These are phyloP conservation scores for Eurosta solidaginis DNA, from an alignment of 1,140 invertebrate genomes.

Conservation along the genomic window DNA sequence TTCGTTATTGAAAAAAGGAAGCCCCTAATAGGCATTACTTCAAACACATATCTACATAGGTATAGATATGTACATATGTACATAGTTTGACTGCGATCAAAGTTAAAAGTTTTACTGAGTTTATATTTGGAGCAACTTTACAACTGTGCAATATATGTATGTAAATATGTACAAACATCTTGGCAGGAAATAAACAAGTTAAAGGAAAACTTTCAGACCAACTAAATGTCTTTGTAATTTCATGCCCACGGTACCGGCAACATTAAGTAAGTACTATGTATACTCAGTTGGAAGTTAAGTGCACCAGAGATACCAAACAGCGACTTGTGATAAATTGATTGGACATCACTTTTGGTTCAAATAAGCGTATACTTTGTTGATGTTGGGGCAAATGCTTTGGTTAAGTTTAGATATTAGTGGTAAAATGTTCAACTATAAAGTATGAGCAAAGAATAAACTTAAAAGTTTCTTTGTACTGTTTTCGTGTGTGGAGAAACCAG, in stretches of 20 bases:
- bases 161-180: background rate
- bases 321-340: background rate
- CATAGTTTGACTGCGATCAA: too few species aligned
- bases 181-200: constrained; percentile 7
- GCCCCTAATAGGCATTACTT: too few species aligned
- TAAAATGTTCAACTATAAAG: too few species aligned
- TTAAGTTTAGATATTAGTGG: too few species aligned
- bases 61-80: background rate
- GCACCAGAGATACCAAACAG: background rate
- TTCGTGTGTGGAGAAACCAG: too few species aligned
- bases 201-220: background rate
- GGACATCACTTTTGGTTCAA: too few species aligned
- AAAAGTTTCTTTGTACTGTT: too few species aligned
- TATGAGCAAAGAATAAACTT: too few species aligned
- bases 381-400: too few species aligned
- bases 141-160: background rate
- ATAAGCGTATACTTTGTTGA: too few species aligned
- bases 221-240: constrained; percentile 13
- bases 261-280: background rate
- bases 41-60: too few species aligned
- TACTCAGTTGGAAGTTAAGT: background rate
- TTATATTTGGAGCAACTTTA: background rate
- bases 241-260: background rate
- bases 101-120: background rate
- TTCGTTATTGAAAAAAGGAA: too few species aligned